Conservation (phyloP, 1,140 invertebrate genomes). For the Drosophila rhopaloa region DNA sequence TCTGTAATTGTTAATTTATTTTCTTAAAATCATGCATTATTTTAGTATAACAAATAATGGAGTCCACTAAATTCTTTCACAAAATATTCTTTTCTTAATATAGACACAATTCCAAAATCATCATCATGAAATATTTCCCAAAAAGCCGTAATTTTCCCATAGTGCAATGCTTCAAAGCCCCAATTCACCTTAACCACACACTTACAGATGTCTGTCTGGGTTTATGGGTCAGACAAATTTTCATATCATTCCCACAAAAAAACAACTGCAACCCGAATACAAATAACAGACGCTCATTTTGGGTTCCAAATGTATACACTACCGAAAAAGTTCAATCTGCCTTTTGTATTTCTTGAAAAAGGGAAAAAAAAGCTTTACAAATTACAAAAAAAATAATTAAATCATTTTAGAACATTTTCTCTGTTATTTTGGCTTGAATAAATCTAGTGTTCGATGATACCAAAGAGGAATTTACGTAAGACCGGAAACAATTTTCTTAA, state of each 20-base stretch:
- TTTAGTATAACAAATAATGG: too few relatives aligned
- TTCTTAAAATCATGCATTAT: too few relatives aligned
- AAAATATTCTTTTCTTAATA: too few relatives aligned
- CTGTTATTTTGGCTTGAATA: slow-evolving; percentile 24
- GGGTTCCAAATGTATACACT: neutral
- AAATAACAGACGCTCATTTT: neutral
- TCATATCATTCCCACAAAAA: slow-evolving; percentile 12
- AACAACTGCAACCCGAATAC: slow-evolving; percentile 1
- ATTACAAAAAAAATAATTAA: too few relatives aligned
- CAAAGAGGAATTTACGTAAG: slow-evolving; percentile 1
- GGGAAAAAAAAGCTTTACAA: too few relatives aligned
- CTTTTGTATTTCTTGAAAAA: too few relatives aligned
- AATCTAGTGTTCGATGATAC: slow-evolving; percentile 52
- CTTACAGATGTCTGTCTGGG: slow-evolving; percentile 20
- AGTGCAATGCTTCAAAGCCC: neutral
- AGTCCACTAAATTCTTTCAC: too few relatives aligned
- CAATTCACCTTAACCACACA: slow-evolving; percentile 19
- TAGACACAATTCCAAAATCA: too few relatives aligned
- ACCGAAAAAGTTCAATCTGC: too few relatives aligned
- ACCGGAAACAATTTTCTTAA: slow-evolving; percentile 31
- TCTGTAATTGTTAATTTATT: too few relatives aligned
- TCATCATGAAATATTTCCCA: too few relatives aligned
- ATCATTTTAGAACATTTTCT: neutral
- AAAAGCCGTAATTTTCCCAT: too few relatives aligned
- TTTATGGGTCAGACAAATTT: slow-evolving; percentile 14